These are phyloP conservation scores for Bovichtus diacanthus DNA, from an alignment of 2,797 vertebrate genomes.

Conservation along the genomic window DNA sequence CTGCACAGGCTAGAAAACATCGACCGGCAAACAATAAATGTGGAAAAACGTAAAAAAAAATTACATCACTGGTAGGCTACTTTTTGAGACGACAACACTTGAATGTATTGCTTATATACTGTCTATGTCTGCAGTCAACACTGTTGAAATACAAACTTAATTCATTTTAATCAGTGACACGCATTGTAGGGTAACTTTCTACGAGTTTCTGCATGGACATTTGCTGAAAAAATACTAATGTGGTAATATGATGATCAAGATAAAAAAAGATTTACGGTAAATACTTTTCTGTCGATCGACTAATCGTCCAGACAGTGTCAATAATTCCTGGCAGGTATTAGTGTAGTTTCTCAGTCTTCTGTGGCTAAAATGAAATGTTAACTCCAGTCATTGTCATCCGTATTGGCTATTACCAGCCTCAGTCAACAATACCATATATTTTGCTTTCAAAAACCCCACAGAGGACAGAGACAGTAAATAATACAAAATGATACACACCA, in stretches of 20 bases:
- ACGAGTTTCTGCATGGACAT: background rate
- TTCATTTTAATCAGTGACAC: background rate
- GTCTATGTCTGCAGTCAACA: background rate
- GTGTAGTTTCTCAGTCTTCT: slow-evolving; percentile 6
- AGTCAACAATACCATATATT: slow-evolving; percentile 31
- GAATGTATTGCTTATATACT: background rate
- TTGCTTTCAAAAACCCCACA: slow-evolving; percentile 3
- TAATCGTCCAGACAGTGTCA: no score
- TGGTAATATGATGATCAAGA: no score
- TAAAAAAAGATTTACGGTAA: no score
- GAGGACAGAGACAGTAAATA: slow-evolving; percentile 40
- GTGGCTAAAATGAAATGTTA: slow-evolving; percentile 21
- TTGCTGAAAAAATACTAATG: no score
- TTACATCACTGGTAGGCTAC: background rate
- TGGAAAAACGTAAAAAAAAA: background rate
- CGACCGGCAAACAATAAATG: background rate
- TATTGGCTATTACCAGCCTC: slow-evolving; percentile 38
- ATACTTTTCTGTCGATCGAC: no score
- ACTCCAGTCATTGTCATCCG: slow-evolving; percentile 39
- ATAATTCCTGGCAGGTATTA: background rate
- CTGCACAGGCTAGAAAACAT: background rate
- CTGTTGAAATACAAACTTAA: background rate
- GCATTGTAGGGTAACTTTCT: background rate
- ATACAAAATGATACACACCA: slow-evolving; percentile 2
- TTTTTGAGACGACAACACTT: background rate